Conservation (phyloP, 2,113 vertebrate species). For the Lophochroa leadbeateri region DNA sequence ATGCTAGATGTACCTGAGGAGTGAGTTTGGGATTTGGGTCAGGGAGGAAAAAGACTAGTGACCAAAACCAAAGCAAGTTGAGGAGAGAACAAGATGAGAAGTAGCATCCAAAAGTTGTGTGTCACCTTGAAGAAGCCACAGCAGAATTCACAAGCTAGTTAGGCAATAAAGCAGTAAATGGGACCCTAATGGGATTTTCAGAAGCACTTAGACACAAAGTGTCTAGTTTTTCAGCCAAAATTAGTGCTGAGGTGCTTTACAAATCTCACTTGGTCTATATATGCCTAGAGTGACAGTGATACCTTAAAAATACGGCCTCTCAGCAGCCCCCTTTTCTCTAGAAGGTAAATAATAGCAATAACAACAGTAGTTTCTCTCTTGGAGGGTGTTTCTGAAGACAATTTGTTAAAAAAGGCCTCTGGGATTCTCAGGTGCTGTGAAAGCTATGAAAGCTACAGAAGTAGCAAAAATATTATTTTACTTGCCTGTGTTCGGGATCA, state of each 20-base stretch:
- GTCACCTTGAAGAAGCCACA: slow-evolving; percentile 16
- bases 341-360: background rate
- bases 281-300: background rate
- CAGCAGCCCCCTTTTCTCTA: background rate
- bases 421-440: background rate
- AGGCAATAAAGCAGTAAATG: background rate
- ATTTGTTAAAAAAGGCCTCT: background rate
- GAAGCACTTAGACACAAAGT: background rate
- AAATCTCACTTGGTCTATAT: background rate
- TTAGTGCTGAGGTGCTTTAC: slow-evolving; percentile 3
- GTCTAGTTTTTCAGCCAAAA: background rate
- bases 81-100: background rate
- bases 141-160: background rate
- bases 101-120: background rate
- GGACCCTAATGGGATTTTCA: background rate
- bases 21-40: background rate
- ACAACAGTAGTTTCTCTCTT: background rate
- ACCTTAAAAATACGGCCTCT: background rate
- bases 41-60: background rate
- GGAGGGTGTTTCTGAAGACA: background rate
- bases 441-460: background rate
- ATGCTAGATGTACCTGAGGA: background rate
- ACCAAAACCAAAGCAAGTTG: background rate
- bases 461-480: background rate
- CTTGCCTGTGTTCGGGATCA: background rate